Conservation (phyloP, 2,888 invertebrate genomes). For the Melanostoma scalare region DNA sequence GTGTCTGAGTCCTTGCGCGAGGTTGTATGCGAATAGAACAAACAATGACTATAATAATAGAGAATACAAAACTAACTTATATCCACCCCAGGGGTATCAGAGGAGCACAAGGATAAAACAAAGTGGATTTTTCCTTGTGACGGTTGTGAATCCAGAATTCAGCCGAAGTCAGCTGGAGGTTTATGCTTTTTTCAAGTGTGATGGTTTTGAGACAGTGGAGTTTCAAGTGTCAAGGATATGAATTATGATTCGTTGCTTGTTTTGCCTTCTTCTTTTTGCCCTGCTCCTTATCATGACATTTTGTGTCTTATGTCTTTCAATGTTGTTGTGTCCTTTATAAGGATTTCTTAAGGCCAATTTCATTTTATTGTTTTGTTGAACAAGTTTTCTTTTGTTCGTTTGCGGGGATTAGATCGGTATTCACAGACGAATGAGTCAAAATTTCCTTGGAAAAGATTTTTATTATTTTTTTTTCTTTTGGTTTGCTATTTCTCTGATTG, state of each 20-base stretch:
- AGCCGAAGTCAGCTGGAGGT: constrained; percentile 56
- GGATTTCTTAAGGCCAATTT: constrained; percentile 28
- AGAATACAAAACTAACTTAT: constrained; percentile 53
- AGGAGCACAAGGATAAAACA: constrained; percentile 35
- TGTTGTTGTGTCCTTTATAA: constrained; percentile 8
- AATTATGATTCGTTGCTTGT: constrained; percentile 62
- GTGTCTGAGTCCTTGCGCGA: constrained; percentile 69
- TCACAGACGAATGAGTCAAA: not conserved
- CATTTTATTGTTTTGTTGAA: constrained; percentile 19
- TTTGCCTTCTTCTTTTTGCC: not conserved
- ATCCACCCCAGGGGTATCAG: constrained; percentile 31
- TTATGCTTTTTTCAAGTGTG: constrained; percentile 61
- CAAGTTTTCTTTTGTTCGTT: constrained; percentile 34
- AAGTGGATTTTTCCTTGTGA: constrained; percentile 44
- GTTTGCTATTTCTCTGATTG: constrained; percentile 6
- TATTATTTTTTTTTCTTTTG: no score
- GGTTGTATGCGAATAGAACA: constrained; percentile 52
- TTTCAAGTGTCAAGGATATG: constrained; percentile 72
- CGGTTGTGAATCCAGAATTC: constrained; percentile 44
- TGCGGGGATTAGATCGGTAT: constrained; percentile 15
- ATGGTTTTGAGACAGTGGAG: constrained; percentile 68
- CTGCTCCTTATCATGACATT: constrained; percentile 42
- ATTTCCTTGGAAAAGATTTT: no score
- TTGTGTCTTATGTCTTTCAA: constrained; percentile 17
- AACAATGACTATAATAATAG: constrained; percentile 67